Evolutionary conservation across 2,113 vertebrate species (phyloP), one percentile per base, ranked within the genome.

Genomic region (Thermophis baileyi): DNA sequence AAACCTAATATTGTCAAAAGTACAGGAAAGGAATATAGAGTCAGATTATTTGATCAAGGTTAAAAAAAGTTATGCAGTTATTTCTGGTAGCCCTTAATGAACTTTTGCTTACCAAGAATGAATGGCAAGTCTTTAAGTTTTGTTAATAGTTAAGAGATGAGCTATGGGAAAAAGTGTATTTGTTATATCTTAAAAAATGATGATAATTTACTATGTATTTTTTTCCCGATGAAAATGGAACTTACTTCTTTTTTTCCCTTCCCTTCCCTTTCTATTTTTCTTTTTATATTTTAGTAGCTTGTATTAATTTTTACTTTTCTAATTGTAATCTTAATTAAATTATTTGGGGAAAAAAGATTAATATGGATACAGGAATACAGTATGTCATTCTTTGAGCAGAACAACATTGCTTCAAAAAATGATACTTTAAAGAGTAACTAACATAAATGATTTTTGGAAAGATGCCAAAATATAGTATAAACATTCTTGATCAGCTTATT

Each of bases 331-430:
- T 69, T 69, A 69, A 16, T 63, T n/a, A 63, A 60, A 63, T 63
- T 60, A 60, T 60, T 63, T 63, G 57, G 3, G 12, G 30, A 55
- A 24, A 60, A 30, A 53, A 63, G 30, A 57, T 74, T 92, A 18
- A 18, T 49, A 74, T 22, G 50, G n/a, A 30, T 5, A 35, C 2
- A 10, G 46, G 20, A 40, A 49, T 60, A 20, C 20, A 89, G 92
- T 24, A 93, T 35, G 53, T 85, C 1, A 0, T 86, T 49, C 53
- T 57, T 57, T 85, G 53, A 57, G 49, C 6, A 57, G 74, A 93
- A 90, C 44, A 86, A 90, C 63, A 46, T 89, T 55, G 87, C 54
- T 30, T 10, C 89, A 49, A 89, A 91, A 95, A 95, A 63, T 87
- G 40, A 57, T 1, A 20, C 47, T 89, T 94, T 93, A 89, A 91